phyloP scores from a whole-genome alignment of 2,888 invertebrate genomes.

The Pseudococcus longispinus region DNA sequence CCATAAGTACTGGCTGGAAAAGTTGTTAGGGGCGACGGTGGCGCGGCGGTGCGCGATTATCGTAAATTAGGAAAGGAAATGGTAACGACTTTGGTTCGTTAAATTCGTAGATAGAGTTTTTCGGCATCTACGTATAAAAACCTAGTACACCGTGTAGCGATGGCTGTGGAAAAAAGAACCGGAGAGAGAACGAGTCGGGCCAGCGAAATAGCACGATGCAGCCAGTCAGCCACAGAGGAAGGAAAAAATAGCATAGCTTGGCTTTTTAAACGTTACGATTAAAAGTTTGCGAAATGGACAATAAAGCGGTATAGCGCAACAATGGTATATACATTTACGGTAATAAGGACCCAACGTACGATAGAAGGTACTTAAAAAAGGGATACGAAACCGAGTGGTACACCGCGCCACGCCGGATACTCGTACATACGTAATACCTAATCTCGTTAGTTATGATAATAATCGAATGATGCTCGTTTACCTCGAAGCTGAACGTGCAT shows the following conservation, averaged over 20 bases:
- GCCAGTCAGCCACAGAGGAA: too few relatives aligned
- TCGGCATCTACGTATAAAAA: neutral
- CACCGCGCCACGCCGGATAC: neutral
- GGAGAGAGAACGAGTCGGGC: neutral
- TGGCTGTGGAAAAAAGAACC: neutral
- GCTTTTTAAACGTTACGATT: conserved; percentile 19
- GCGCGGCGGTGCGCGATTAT: neutral
- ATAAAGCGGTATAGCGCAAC: neutral
- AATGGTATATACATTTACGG: neutral
- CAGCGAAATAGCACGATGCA: too few relatives aligned
- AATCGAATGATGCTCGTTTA: conserved; percentile 11
- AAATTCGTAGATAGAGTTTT: conserved; percentile 27
- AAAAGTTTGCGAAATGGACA: conserved; percentile 21
- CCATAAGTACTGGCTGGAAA: neutral
- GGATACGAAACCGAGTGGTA: neutral
- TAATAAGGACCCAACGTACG: neutral
- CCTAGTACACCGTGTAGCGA: neutral
- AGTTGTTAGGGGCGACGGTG: neutral
- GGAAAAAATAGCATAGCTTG: neutral
- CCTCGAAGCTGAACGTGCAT: neutral
- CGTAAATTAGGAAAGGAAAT: conserved; percentile 35
- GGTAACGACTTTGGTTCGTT: conserved; percentile 40
- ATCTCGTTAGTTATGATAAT: conserved; percentile 41
- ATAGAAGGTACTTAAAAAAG: conserved; percentile 25
- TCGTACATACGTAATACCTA: neutral